Evolutionary conservation across 2,113 vertebrate genomes (phyloP).

Genomic region (Charina bottae): DNA sequence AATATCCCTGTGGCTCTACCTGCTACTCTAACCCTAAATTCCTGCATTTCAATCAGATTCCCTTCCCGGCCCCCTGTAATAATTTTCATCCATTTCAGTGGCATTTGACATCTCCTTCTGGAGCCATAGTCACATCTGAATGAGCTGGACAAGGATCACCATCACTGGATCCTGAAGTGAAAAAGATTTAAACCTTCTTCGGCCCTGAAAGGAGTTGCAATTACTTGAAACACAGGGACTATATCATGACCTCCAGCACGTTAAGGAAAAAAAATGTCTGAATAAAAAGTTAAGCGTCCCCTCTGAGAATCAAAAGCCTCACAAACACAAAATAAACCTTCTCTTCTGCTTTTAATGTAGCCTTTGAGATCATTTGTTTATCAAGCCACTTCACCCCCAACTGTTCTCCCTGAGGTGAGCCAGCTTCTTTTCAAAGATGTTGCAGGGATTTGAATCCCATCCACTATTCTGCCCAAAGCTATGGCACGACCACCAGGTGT

Average conservation of each 20-base stretch:
- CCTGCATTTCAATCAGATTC: too few species aligned
- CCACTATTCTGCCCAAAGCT: background rate
- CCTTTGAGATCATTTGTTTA: slow-evolving; percentile 11
- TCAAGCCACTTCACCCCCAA: background rate
- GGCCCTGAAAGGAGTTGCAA: background rate
- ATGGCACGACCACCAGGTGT: background rate
- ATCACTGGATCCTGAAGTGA: background rate
- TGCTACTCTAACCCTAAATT: background rate
- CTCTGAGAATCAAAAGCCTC: slow-evolving; percentile 2
- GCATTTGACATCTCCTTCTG: background rate
- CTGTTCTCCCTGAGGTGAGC: background rate
- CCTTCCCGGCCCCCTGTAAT: background rate
- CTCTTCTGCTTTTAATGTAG: slow-evolving; percentile 11
- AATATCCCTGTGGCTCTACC: background rate
- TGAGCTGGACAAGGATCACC: background rate
- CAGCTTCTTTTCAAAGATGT: slow-evolving; percentile 7
- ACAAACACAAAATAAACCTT: background rate
- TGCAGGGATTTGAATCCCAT: background rate
- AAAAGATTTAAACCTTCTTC: background rate
- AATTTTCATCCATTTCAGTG: background rate
- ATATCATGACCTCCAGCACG: background rate
- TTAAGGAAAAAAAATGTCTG: background rate
- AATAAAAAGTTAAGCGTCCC: background rate
- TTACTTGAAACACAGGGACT: background rate
- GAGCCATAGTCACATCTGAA: background rate